Conservation (phyloP, 2,888 invertebrate species). For the Drosophila algonquin region DNA sequence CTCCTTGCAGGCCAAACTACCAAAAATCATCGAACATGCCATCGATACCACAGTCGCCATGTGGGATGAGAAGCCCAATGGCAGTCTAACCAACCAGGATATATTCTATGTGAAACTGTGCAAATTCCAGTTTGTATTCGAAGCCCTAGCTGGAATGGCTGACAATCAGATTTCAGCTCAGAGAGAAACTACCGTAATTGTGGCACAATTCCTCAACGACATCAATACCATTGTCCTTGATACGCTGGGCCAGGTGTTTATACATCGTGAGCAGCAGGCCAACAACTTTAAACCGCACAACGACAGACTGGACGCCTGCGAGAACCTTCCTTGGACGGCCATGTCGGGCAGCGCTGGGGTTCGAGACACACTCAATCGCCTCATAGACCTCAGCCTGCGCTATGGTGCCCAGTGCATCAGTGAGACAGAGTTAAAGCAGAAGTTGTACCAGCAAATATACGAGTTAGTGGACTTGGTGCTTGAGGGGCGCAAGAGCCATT, state of each 20-base stretch:
- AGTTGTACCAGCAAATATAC: slow-evolving; percentile 88
- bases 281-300: slow-evolving; percentile 85
- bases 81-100: slow-evolving; percentile 88
- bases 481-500: slow-evolving; percentile 89
- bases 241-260: slow-evolving; percentile 87
- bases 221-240: slow-evolving; percentile 87
- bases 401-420: slow-evolving; percentile 83
- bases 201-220: slow-evolving; percentile 85
- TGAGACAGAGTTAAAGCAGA: slow-evolving; percentile 83
- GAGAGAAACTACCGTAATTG: slow-evolving; percentile 85
- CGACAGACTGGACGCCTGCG: slow-evolving; percentile 83
- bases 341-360: slow-evolving; percentile 86
- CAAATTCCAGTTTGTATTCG: slow-evolving; percentile 87
- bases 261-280: slow-evolving; percentile 86
- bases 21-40: slow-evolving; percentile 85
- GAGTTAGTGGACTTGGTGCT: slow-evolving; percentile 89
- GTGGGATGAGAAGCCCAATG: slow-evolving; percentile 83
- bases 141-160: slow-evolving; percentile 86
- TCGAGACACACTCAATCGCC: slow-evolving; percentile 84
- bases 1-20: slow-evolving; percentile 52
- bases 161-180: slow-evolving; percentile 87
- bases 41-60: slow-evolving; percentile 85
- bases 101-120: slow-evolving; percentile 90
- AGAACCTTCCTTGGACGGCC: slow-evolving; percentile 91
- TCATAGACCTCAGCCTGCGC: slow-evolving; percentile 81